Conservation (phyloP, 2,888 invertebrate genomes). For the Spodoptera picta region DNA sequence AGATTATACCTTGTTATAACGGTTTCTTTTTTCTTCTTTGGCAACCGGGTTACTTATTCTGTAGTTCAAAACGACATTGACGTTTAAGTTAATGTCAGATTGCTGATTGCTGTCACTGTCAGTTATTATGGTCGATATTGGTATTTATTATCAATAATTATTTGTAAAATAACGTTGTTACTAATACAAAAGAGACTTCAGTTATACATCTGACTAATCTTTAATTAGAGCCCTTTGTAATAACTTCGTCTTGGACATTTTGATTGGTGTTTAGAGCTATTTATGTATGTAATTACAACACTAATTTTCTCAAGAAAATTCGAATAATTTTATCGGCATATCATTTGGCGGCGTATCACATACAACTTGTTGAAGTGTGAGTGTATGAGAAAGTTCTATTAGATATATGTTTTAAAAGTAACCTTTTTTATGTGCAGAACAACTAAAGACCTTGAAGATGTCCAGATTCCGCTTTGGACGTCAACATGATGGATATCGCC, state of each 20-base stretch:
- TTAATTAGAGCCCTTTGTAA: conserved; percentile 12
- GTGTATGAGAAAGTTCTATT: background rate
- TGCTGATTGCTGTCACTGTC: conserved; percentile 7
- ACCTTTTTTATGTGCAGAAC: conserved; percentile 61
- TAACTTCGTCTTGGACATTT: conserved; percentile 23
- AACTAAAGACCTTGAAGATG: conserved; percentile 79
- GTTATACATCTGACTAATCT: background rate
- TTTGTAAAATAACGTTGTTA: conserved; percentile 12
- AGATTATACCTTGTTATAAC: background rate
- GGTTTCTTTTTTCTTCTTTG: background rate
- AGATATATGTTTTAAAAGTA: background rate
- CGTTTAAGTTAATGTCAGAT: conserved; percentile 6
- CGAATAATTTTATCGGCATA: background rate
- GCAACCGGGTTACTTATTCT: background rate
- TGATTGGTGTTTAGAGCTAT: conserved; percentile 9
- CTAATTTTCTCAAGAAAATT: background rate
- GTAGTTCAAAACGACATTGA: conserved; percentile 8
- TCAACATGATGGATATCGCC: conserved; percentile 90
- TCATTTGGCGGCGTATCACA: background rate
- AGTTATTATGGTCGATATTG: conserved; percentile 34
- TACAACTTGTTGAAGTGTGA: conserved; percentile 3
- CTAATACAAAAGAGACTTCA: conserved; percentile 2
- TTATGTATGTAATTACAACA: conserved; percentile 26
- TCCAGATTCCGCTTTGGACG: conserved; percentile 89
- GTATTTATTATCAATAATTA: conserved; percentile 22